These are phyloP conservation scores for Kryphioiulus occultus DNA, from an alignment of 2,888 invertebrate species.

Conservation along the genomic window DNA sequence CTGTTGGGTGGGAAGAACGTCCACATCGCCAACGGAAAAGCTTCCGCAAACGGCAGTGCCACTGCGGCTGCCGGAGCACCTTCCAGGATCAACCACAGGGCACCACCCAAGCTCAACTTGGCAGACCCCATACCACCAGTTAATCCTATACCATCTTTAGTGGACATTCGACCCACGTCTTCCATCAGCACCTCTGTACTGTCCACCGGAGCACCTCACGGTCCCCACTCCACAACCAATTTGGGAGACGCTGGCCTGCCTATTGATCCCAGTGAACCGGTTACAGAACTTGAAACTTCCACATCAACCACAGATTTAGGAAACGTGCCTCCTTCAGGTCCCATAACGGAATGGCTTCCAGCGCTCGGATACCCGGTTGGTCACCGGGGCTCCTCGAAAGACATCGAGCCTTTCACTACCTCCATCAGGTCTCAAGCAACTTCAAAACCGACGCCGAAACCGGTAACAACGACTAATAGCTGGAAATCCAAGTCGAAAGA, in stretches of 20 bases:
- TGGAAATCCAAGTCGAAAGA: slow-evolving; percentile 37
- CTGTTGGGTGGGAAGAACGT: slow-evolving; percentile 87
- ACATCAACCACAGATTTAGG: background rate
- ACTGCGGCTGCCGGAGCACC: slow-evolving; percentile 55
- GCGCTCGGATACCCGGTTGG: slow-evolving; percentile 50
- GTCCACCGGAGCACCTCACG: background rate
- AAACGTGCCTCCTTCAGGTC: slow-evolving; percentile 53
- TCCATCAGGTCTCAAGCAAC: background rate
- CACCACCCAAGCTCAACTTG: slow-evolving; percentile 81
- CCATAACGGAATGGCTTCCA: slow-evolving; percentile 57
- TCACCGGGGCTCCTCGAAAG: background rate
- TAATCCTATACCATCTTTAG: background rate
- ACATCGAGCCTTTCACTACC: background rate
- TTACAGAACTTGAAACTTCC: background rate
- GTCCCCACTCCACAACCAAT: background rate
- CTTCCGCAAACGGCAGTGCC: slow-evolving; percentile 42
- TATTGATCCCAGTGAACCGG: background rate
- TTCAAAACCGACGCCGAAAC: background rate
- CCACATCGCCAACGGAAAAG: slow-evolving; percentile 54
- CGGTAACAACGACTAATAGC: background rate
- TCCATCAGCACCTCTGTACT: background rate
- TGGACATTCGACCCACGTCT: background rate
- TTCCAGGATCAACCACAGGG: slow-evolving; percentile 82
- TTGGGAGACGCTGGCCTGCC: background rate
- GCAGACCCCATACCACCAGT: background rate